A percentile compares a stretch with the other conserved stretches of the same genome.
phyloP scores from a whole-genome alignment of 1,140 invertebrate species.

The Glossosoma conforme region DNA sequence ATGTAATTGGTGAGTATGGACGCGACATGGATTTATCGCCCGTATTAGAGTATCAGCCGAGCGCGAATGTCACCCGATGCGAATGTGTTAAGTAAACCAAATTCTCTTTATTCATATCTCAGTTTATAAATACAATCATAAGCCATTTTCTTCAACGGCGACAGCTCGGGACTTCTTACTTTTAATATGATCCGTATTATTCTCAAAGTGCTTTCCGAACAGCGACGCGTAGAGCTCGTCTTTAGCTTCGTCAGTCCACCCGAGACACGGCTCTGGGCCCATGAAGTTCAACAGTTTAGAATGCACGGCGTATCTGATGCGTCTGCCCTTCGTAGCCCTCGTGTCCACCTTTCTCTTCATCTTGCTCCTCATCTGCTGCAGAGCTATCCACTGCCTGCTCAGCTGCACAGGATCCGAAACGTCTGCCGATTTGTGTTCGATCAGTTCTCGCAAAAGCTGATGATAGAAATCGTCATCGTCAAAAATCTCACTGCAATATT shows the following conservation, averaged over 20 bases:
- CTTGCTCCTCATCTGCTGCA: constrained; percentile 86
- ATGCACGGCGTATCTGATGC: constrained; percentile 85
- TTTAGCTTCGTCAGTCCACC: constrained; percentile 74
- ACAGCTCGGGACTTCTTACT: too few relatives aligned
- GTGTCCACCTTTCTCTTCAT: constrained; percentile 89
- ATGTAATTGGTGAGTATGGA: too few relatives aligned
- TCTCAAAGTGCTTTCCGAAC: constrained; percentile 66
- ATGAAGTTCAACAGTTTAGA: constrained; percentile 91
- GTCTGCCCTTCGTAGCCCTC: constrained; percentile 86
- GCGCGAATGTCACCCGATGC: too few relatives aligned
- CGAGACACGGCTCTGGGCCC: constrained; percentile 67
- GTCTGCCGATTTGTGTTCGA: constrained; percentile 82
- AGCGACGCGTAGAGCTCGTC: constrained; percentile 78
- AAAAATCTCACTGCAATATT: constrained; percentile 82
- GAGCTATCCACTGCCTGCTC: constrained; percentile 79
- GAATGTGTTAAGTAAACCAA: too few relatives aligned
- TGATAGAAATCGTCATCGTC: constrained; percentile 98
- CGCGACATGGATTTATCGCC: too few relatives aligned
- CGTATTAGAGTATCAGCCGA: too few relatives aligned
- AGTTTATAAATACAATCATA: too few relatives aligned
- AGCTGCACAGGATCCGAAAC: constrained; percentile 76
- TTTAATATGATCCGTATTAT: constrained; percentile 7
- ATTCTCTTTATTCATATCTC: too few relatives aligned
- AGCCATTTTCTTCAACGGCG: too few relatives aligned
- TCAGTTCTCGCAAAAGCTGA: constrained; percentile 83